Evolutionary conservation across 2,888 invertebrate species (phyloP).

Genomic region (Cephalotes varians): DNA sequence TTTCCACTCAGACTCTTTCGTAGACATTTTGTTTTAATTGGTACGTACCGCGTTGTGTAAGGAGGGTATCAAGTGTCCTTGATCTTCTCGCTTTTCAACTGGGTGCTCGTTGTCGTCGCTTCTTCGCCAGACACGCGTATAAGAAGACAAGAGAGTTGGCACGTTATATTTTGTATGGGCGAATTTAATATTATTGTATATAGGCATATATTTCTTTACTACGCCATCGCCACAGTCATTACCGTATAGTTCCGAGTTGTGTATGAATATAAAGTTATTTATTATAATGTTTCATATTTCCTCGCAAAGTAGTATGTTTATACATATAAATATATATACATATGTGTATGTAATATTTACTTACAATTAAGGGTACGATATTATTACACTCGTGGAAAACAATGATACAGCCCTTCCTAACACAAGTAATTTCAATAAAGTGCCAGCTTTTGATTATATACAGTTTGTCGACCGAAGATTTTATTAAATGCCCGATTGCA

Average conservation of each 20-base stretch:
- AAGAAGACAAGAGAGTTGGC: conserved; percentile 22
- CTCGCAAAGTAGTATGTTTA: conserved; percentile 70
- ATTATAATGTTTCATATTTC: conserved; percentile 74
- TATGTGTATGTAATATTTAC: conserved; percentile 59
- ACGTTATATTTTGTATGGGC: conserved; percentile 30
- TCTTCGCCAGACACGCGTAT: conserved; percentile 25
- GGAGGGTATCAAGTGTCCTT: conserved; percentile 62
- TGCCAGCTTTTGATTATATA: background rate
- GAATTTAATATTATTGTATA: conserved; percentile 64
- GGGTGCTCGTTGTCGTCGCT: conserved; percentile 41
- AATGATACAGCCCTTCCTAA: background rate
- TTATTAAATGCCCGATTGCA: background rate
- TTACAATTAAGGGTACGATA: conserved; percentile 6
- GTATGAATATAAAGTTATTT: conserved; percentile 69
- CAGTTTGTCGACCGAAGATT: background rate
- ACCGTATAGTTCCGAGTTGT: conserved; percentile 51
- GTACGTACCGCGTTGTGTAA: conserved; percentile 31
- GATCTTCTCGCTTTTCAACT: conserved; percentile 53
- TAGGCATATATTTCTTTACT: conserved; percentile 65
- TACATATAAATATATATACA: conserved; percentile 50
- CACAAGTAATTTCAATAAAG: background rate
- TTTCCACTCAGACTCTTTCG: background rate
- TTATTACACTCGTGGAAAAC: background rate
- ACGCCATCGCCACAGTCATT: conserved; percentile 69
- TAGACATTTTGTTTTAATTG: conserved; percentile 38